A percentile compares a stretch with the other conserved stretches of the same genome.
These are phyloP conservation scores for Otolemur crassicaudatus DNA, from an alignment of 2,797 vertebrate species.

Conservation along the genomic window DNA sequence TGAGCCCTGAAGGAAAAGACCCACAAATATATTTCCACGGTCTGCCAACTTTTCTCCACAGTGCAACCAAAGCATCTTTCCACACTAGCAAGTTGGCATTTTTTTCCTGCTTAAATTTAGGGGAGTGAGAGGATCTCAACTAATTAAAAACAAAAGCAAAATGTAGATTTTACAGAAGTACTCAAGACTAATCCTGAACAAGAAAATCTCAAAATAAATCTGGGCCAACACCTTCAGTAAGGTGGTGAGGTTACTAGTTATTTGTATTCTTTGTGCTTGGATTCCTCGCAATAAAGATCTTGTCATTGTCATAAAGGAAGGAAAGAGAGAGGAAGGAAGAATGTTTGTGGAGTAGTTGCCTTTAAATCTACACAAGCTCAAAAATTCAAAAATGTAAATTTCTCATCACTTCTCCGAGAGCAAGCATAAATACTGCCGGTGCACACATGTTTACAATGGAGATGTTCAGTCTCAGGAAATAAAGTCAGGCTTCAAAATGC, in stretches of 20 bases:
- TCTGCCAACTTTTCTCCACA: background rate
- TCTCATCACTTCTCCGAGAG: background rate
- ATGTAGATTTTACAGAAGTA: background rate
- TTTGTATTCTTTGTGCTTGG: background rate
- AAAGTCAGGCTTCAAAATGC: background rate
- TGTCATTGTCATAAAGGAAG: background rate
- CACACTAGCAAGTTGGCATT: background rate
- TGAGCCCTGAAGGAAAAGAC: background rate
- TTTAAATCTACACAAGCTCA: background rate
- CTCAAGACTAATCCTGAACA: background rate
- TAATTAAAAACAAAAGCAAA: background rate
- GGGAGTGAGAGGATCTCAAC: background rate
- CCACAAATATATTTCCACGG: background rate
- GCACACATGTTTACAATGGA: background rate
- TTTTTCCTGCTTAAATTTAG: background rate
- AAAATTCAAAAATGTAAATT: background rate
- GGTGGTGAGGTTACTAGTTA: background rate
- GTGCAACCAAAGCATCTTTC: background rate
- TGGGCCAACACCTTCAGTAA: background rate
- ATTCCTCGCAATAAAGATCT: background rate
- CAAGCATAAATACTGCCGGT: background rate
- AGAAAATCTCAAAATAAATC: conserved; percentile 3
- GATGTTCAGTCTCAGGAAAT: background rate
- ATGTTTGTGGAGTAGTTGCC: background rate
- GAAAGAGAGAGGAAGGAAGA: background rate